These are phyloP conservation scores for Megaceryle alcyon DNA, from an alignment of 2,797 vertebrate species.

Conservation along the genomic window DNA sequence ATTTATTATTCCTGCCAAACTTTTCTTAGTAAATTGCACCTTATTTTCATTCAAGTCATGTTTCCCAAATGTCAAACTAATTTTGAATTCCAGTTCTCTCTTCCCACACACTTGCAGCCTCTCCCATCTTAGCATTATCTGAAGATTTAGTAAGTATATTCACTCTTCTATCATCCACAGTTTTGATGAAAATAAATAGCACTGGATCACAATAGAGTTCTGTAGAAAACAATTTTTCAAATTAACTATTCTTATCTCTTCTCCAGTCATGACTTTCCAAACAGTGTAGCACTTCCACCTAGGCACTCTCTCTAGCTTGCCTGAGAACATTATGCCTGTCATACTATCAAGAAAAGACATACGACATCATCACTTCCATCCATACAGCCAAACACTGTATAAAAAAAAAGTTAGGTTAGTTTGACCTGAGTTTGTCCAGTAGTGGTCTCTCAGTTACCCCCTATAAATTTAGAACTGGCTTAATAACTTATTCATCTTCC, in stretches of 20 bases:
- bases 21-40: neutral
- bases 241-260: neutral
- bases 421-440: neutral
- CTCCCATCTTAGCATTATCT: slow-evolving; percentile 16
- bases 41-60: neutral
- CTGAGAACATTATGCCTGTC: neutral
- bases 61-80: slow-evolving; percentile 54
- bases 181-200: neutral
- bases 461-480: neutral
- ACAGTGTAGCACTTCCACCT: neutral
- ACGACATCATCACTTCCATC: neutral
- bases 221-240: neutral
- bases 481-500: neutral
- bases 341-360: neutral
- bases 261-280: neutral
- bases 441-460: neutral
- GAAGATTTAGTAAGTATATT: neutral
- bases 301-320: neutral
- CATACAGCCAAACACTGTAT: neutral
- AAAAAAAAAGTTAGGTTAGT: neutral
- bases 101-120: slow-evolving; percentile 25
- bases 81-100: slow-evolving; percentile 42
- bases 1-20: slow-evolving; percentile 12
- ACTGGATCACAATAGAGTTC: neutral
- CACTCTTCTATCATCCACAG: neutral